phyloP scores from a whole-genome alignment of 2,888 invertebrate species.

The Sesamia inferens region DNA sequence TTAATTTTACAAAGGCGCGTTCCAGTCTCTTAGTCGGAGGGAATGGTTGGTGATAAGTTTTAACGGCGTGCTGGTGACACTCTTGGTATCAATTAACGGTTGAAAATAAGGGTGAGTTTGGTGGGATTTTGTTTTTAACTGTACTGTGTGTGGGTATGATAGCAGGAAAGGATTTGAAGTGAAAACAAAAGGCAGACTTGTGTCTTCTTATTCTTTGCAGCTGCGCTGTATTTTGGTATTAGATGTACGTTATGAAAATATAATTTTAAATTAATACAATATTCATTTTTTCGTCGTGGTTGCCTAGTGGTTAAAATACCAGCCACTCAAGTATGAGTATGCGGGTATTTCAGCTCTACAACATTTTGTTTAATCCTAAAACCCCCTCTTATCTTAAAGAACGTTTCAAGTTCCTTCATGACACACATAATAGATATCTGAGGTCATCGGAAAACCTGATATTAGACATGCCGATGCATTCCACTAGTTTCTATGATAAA shows the following conservation, averaged over 20 bases:
- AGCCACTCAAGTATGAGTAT: no score
- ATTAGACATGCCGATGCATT: no score
- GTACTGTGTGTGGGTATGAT: not conserved
- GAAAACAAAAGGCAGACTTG: not conserved
- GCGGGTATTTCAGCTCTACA: no score
- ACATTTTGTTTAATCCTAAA: no score
- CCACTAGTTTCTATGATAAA: no score
- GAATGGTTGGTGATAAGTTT: slow-evolving; percentile 55
- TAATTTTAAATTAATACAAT: not conserved
- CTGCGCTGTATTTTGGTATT: not conserved
- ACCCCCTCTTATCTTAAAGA: no score
- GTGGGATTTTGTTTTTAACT: not conserved
- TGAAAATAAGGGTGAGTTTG: slow-evolving; percentile 29
- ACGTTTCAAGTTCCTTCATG: no score
- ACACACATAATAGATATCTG: no score
- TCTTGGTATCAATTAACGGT: slow-evolving; percentile 56
- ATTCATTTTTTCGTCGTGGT: no score
- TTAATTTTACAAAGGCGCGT: slow-evolving; percentile 52
- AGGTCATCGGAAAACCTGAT: no score
- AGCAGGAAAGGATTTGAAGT: not conserved
- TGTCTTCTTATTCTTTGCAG: not conserved
- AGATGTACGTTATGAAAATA: no score
- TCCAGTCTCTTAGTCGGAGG: slow-evolving; percentile 35
- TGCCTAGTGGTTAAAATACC: no score
- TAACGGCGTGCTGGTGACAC: slow-evolving; percentile 53